Percentiles rank a stretch among this genome's conserved stretches.
Evolutionary conservation across 1,140 invertebrate species (phyloP).

Genomic region (Drosophila pallidifrons): DNA sequence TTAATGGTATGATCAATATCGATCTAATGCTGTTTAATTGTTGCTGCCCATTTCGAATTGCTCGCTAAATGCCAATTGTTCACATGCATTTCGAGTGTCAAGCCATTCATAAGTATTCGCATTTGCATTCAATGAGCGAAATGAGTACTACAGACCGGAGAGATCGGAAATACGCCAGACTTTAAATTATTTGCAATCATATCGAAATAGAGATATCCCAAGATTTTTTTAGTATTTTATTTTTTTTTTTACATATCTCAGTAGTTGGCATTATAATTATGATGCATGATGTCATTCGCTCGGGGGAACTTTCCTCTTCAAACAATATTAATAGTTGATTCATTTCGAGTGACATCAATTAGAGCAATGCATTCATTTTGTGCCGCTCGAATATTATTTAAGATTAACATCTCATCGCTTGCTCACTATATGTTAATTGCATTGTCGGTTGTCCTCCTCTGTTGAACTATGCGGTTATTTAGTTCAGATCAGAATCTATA

Average conservation of each 20-base stretch:
- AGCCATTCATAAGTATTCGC: conserved; percentile 14
- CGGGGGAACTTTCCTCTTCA: background rate
- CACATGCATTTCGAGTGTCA: background rate
- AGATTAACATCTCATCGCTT: conserved; percentile 23
- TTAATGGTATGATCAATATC: conserved; percentile 25
- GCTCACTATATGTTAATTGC: background rate
- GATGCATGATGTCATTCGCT: background rate
- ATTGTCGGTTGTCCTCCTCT: background rate
- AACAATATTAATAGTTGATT: background rate
- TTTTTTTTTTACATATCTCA: background rate
- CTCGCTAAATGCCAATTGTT: conserved; percentile 13
- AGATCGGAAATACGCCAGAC: conserved; percentile 2
- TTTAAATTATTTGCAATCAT: background rate
- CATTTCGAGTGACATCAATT: conserved; percentile 12
- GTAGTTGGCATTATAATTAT: background rate
- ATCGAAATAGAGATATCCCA: background rate
- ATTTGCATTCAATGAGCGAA: background rate
- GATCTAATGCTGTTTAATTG: conserved; percentile 18
- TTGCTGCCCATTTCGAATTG: background rate
- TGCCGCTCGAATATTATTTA: conserved; percentile 3
- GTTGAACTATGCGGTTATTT: background rate
- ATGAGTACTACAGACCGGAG: background rate
- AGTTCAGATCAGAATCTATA: background rate
- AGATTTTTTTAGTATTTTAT: background rate
- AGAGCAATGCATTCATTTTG: conserved; percentile 1